Conservation (phyloP, 2,888 invertebrate species). For the Parochlus steinenii region DNA sequence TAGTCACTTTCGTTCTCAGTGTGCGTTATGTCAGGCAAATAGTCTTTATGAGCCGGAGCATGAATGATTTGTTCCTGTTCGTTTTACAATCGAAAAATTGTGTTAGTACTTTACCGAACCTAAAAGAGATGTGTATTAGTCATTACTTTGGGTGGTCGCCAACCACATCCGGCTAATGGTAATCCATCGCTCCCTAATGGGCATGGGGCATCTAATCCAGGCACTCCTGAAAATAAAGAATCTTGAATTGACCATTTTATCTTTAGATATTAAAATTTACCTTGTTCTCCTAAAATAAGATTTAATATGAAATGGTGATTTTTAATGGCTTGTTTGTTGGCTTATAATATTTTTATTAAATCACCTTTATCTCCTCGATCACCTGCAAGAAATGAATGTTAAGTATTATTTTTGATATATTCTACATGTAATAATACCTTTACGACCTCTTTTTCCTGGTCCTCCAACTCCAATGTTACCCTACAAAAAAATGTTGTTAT, state of each 20-base stretch:
- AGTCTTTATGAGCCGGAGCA: slow-evolving; percentile 36
- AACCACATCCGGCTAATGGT: slow-evolving; percentile 90
- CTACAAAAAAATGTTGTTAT: neutral
- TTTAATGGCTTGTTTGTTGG: slow-evolving; percentile 44
- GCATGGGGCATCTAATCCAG: slow-evolving; percentile 96
- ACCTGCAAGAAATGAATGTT: too few species aligned
- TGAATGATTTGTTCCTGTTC: slow-evolving; percentile 31
- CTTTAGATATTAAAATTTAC: neutral
- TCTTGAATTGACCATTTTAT: too few species aligned
- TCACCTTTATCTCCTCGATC: slow-evolving; percentile 88
- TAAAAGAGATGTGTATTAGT: slow-evolving; percentile 9
- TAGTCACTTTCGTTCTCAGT: slow-evolving; percentile 39
- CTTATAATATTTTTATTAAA: too few species aligned
- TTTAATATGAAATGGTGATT: neutral
- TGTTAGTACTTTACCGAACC: neutral
- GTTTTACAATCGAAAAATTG: neutral
- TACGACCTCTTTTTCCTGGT: slow-evolving; percentile 74
- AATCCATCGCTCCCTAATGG: slow-evolving; percentile 91
- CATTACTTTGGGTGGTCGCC: slow-evolving; percentile 71
- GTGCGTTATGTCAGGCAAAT: slow-evolving; percentile 39
- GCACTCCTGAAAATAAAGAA: too few species aligned
- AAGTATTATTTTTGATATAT: too few species aligned
- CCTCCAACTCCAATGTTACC: slow-evolving; percentile 42
- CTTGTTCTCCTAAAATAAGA: neutral
- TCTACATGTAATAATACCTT: too few species aligned